phyloP scores from a whole-genome alignment of 2,113 vertebrate genomes.

The Xenus cinereus region DNA sequence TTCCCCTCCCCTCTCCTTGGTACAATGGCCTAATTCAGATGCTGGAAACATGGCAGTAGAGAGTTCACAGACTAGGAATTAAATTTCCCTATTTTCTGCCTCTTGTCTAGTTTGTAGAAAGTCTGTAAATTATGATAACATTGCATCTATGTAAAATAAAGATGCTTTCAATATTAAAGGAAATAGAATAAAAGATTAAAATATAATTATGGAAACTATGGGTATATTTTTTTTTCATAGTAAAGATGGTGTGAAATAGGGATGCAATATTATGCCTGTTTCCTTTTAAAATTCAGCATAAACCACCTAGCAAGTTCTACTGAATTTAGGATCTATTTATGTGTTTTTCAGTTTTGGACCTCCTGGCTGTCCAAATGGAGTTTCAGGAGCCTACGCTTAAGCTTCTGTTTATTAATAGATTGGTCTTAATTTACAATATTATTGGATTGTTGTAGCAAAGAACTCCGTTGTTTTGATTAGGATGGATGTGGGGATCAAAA shows the following conservation, averaged over 20 bases:
- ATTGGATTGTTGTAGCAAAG: not conserved
- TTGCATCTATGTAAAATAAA: not conserved
- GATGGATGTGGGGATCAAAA: not conserved
- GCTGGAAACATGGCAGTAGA: not conserved
- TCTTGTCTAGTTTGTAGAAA: not conserved
- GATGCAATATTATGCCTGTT: not conserved
- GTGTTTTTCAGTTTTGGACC: not conserved
- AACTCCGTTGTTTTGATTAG: not conserved
- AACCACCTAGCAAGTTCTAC: not conserved
- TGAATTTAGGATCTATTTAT: not conserved
- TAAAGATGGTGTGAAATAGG: not conserved
- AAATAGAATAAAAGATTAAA: not conserved
- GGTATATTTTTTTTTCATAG: not conserved
- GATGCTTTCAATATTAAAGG: not conserved
- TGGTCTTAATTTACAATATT: not conserved
- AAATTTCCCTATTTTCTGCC: not conserved
- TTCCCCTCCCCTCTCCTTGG: not conserved
- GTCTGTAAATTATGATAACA: not conserved
- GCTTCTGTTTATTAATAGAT: slow-evolving; percentile 4
- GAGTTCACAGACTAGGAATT: not conserved
- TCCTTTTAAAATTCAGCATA: not conserved
- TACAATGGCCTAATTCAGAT: not conserved
- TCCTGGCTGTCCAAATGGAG: not conserved
- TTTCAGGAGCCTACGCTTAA: not conserved
- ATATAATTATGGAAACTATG: not conserved